phyloP scores from a whole-genome alignment of 2,797 vertebrate species.

The Nannoperca australis region DNA sequence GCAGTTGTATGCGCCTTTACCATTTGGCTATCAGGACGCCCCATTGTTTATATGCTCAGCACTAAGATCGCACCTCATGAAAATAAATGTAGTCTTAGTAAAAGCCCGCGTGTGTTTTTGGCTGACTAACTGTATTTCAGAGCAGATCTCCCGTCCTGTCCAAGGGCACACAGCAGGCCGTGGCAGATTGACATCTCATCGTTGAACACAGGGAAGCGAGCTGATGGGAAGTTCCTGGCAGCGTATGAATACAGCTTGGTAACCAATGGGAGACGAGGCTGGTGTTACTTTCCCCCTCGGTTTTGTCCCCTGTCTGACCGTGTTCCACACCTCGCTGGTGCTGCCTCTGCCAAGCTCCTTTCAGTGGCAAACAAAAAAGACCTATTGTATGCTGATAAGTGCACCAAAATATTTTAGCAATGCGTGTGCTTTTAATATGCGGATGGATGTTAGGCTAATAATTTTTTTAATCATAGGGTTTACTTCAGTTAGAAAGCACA shows the following conservation, averaged over 20 bases:
- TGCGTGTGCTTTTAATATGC: conserved; percentile 11
- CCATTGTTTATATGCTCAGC: background rate
- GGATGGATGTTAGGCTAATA: conserved; percentile 33
- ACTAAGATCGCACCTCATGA: conserved; percentile 8
- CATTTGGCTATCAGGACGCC: background rate
- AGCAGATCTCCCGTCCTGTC: conserved; percentile 26
- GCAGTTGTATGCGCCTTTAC: background rate
- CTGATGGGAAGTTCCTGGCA: conserved; percentile 48
- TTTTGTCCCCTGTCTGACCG: conserved; percentile 40
- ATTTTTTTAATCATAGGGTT: conserved; percentile 25
- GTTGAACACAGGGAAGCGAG: conserved; percentile 27
- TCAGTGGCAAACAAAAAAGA: conserved; percentile 33
- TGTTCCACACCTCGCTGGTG: conserved; percentile 25
- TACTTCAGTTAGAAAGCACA: conserved; percentile 7
- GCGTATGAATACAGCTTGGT: conserved; percentile 32
- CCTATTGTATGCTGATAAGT: conserved; percentile 38
- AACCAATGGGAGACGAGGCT: conserved; percentile 28
- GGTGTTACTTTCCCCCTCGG: conserved; percentile 38
- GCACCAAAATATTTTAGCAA: conserved; percentile 10
- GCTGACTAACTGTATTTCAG: conserved; percentile 19
- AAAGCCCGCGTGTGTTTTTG: conserved; percentile 30
- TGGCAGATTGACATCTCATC: conserved; percentile 36
- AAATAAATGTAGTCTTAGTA: conserved; percentile 8
- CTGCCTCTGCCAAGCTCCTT: conserved; percentile 10
- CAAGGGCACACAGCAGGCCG: conserved; percentile 53